Percentiles rank a stretch among this genome's conserved stretches.
Evolutionary conservation across 2,113 vertebrate genomes (phyloP).

Genomic region (Ictalurus furcatus): DNA sequence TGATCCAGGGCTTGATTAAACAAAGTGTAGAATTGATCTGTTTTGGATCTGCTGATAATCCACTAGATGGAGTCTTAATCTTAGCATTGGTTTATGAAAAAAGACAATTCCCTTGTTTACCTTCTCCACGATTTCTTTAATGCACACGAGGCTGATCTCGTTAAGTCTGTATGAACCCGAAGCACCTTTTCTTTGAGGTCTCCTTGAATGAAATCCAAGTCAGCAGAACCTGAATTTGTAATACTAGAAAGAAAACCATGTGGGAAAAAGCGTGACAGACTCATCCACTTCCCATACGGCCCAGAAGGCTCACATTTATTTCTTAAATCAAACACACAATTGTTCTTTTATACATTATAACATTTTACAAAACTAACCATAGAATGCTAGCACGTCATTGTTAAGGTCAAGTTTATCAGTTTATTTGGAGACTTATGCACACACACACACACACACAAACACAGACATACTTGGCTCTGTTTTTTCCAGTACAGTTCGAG

Average conservation of each 20-base stretch:
- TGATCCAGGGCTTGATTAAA: neutral
- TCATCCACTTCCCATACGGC: neutral
- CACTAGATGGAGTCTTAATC: neutral
- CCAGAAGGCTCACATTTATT: conserved; percentile 2
- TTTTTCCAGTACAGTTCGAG: neutral
- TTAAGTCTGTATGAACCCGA: neutral
- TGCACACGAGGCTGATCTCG: neutral
- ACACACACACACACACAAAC: neutral
- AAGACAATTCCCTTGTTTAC: too few species aligned
- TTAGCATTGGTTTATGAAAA: neutral
- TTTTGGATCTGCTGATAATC: neutral
- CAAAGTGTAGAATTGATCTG: neutral
- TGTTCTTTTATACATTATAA: neutral
- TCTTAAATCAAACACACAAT: neutral
- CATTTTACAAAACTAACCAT: conserved; percentile 24
- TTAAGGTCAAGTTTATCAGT: neutral
- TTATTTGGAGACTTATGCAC: neutral
- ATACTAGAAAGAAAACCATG: neutral
- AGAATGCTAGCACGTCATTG: neutral
- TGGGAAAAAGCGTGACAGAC: neutral
- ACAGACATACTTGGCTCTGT: neutral
- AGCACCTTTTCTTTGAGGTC: neutral
- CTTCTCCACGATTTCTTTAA: too few species aligned
- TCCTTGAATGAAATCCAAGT: neutral
- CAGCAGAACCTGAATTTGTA: neutral